Evolutionary conservation across 2,888 invertebrate species (phyloP).

Genomic region (Seira musarum): DNA sequence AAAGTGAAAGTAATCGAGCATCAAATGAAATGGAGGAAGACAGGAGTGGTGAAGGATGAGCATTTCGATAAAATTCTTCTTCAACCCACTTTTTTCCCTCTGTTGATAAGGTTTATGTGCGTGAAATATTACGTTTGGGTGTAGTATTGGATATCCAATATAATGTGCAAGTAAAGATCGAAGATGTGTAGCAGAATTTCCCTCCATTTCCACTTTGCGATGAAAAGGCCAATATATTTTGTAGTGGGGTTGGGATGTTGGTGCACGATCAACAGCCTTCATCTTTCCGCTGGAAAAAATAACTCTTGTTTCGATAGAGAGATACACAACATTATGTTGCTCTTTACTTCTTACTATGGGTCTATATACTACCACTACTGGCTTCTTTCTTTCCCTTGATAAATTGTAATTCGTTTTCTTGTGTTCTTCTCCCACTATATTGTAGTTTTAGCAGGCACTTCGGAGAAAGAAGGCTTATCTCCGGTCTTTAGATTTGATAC

Average conservation of each 20-base stretch:
- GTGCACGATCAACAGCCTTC: constrained; percentile 54
- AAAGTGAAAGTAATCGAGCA: too few species aligned
- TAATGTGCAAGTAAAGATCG: not conserved
- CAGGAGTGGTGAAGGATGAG: not conserved
- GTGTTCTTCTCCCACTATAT: not conserved
- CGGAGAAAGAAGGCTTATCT: not conserved
- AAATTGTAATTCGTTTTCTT: constrained; percentile 52
- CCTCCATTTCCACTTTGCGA: not conserved
- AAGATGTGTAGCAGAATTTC: not conserved
- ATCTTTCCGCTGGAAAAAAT: constrained; percentile 38
- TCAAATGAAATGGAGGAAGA: too few species aligned
- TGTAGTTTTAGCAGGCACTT: not conserved
- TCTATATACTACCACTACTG: not conserved
- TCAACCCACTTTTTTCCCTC: not conserved
- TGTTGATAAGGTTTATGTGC: not conserved
- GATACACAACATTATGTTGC: too few species aligned
- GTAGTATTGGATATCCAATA: not conserved
- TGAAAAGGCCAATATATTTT: constrained; percentile 6
- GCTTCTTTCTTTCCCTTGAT: constrained; percentile 23
- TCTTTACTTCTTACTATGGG: too few species aligned
- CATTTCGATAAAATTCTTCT: not conserved
- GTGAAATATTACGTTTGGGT: constrained; percentile 1
- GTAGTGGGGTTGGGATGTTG: not conserved
- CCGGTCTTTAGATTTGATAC: not conserved
- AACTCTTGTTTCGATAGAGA: constrained; percentile 35